Percentiles rank a stretch among this genome's conserved stretches.
Evolutionary conservation across 2,888 invertebrate species (phyloP).

Genomic region (Acanthosepion pharaonis): DNA sequence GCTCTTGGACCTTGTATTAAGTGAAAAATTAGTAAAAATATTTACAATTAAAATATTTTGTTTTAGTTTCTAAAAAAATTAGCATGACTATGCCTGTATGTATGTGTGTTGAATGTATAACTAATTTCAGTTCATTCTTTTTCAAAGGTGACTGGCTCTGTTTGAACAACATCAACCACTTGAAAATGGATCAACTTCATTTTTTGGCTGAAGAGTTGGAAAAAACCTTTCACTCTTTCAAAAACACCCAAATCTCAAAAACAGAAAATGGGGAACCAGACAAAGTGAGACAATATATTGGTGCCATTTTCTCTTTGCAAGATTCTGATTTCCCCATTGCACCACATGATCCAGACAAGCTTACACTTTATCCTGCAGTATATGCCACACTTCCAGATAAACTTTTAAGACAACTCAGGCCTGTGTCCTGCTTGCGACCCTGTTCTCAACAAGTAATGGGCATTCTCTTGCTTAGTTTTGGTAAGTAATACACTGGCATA

Average conservation of each 20-base stretch:
- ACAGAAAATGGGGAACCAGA: constrained; percentile 68
- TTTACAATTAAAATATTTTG: too few species aligned
- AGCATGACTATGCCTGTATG: too few species aligned
- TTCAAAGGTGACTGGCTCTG: constrained; percentile 70
- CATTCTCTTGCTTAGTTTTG: constrained; percentile 71
- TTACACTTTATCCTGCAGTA: constrained; percentile 66
- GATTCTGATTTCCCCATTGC: constrained; percentile 63
- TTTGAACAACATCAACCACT: constrained; percentile 68
- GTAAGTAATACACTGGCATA: constrained; percentile 53
- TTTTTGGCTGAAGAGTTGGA: constrained; percentile 69
- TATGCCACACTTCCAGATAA: constrained; percentile 66
- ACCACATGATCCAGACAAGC: constrained; percentile 67
- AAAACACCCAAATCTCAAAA: constrained; percentile 62
- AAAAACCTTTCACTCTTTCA: constrained; percentile 66
- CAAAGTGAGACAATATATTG: constrained; percentile 63
- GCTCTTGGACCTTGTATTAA: too few species aligned
- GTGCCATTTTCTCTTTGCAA: constrained; percentile 68
- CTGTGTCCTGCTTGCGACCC: constrained; percentile 67
- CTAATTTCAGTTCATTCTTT: constrained; percentile 36
- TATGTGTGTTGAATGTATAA: neutral
- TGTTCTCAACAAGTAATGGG: constrained; percentile 65
- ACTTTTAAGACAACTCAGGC: constrained; percentile 69
- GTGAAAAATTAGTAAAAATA: too few species aligned
- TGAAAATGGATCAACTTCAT: constrained; percentile 66
- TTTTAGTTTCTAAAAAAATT: too few species aligned